Evolutionary conservation across 2,797 vertebrate species (phyloP), one percentile per base, ranked within the genome.

Genomic region (Furcifer pardalis): DNA sequence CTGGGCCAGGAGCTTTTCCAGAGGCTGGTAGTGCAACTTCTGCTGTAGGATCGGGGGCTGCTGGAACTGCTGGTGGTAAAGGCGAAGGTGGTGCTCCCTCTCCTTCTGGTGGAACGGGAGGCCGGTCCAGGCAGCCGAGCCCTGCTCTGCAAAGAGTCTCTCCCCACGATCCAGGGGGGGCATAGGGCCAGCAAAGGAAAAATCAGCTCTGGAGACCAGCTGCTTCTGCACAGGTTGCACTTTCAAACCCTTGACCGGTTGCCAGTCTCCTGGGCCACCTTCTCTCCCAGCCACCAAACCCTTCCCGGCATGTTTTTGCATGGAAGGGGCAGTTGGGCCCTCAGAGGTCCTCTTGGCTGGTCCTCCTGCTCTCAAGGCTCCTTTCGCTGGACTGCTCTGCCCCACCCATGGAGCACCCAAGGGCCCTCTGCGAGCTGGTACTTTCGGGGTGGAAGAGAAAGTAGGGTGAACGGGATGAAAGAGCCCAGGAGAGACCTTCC

Each of bases 1-100:
- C 3, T 81, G 92, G 13, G 81, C 88, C 71, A 96, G 92, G 87
- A 95, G 87, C 49, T 87, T 94, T 80, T 96, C 95, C 5, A 96
- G 90, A 1, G 94, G 91, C 27, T 96, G 96, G 83, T 93, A 94
- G 62, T 91, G 95, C 76, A 94, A 42, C 77, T 96, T 86, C 72
- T 95, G 94, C 19, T 90, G 92, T 81, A 94, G 87, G 82, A 96
- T 91, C 80, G 92, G 94, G 5, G 95, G 95, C 66, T 97, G 96
- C 91, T 99, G 98, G 83, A 99, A 97, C 87, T 97, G 97, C 93
- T 97, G 96, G 87, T 99, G 97, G 91, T 98, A 98, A 86, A 91
- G 92, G 81, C 93, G 96, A 84, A 99, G 91, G 91, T 97, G 98
- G 3, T 94, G 96, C 87, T 97, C 96, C 73, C 95, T 96, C 81